Conservation (phyloP, 2,888 invertebrate genomes). For the Therioaphis trifolii region DNA sequence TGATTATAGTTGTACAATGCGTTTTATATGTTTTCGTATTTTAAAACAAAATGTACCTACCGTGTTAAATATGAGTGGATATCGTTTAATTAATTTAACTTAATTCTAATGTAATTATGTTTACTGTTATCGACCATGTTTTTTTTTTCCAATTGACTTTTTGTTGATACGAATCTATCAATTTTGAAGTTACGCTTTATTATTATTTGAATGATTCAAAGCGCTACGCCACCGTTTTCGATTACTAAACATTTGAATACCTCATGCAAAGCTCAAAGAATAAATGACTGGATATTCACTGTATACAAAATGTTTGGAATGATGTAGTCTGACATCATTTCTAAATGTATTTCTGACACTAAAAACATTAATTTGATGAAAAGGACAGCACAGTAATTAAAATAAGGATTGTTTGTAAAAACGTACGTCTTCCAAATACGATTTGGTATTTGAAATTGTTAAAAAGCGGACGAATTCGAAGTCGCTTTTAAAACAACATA, state of each 20-base stretch:
- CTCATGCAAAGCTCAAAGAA: neutral
- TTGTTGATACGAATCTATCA: neutral
- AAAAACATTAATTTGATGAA: neutral
- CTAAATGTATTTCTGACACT: neutral
- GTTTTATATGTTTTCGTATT: too few relatives aligned
- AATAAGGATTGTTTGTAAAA: constrained; percentile 1
- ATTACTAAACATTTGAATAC: constrained; percentile 2
- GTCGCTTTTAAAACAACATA: neutral
- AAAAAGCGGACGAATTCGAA: neutral
- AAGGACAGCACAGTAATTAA: neutral
- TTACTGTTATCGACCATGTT: neutral
- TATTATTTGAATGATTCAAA: neutral
- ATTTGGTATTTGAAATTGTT: neutral
- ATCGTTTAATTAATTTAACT: neutral
- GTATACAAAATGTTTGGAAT: neutral
- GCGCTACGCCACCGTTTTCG: neutral
- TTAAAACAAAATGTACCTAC: too few relatives aligned
- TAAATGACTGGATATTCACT: neutral
- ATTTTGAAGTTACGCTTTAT: neutral
- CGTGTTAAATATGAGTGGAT: too few relatives aligned
- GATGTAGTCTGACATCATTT: neutral
- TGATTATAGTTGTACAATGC: too few relatives aligned
- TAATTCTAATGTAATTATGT: neutral
- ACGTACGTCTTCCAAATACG: neutral
- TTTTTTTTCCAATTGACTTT: neutral